Evolutionary conservation across 1,140 invertebrate species (phyloP), one percentile per base, ranked within the genome.

Genomic region (Phymastichus coffea): DNA sequence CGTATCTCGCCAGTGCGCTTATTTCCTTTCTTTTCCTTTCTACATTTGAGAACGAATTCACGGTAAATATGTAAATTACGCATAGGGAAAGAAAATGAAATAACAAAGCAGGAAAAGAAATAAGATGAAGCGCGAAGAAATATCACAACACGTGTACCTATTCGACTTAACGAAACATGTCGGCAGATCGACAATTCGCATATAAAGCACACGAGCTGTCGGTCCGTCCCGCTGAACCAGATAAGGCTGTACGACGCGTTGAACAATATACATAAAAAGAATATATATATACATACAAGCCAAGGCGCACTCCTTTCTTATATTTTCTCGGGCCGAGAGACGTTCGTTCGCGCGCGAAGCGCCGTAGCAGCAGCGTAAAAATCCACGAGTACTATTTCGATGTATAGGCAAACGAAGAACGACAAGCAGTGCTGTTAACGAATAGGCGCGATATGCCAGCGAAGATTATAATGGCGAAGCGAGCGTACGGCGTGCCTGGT

Each of bases 401-500:
- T n/a, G n/a, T n/a, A n/a, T n/a, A n/a, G n/a, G n/a, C n/a, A n/a
- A n/a, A n/a, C n/a, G n/a, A n/a, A n/a, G n/a, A n/a, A n/a, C n/a
- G n/a, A n/a, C n/a, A n/a, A n/a, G n/a, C n/a, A n/a, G n/a, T n/a
- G n/a, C n/a, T n/a, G n/a, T n/a, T n/a, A n/a, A n/a, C n/a, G n/a
- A n/a, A n/a, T n/a, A n/a, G n/a, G n/a, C n/a, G n/a, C n/a, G n/a
- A n/a, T n/a, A n/a, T n/a, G n/a, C n/a, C n/a, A 68, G 14, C 25
- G 7, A 26, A 25, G 30, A 48, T 23, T 63, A 67, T 73, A 70
- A 72, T 75, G 77, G 71, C 73, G 69, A 76, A 54, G 72, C 73
- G 70, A 76, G 70, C 73, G 70, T 70, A 74, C 76, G 72, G 65
- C 71, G 77, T 66, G 77, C 75, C 75, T 75, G 77, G n/a, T n/a